Conservation (phyloP, 2,113 vertebrate species). For the Smithornis capensis region DNA sequence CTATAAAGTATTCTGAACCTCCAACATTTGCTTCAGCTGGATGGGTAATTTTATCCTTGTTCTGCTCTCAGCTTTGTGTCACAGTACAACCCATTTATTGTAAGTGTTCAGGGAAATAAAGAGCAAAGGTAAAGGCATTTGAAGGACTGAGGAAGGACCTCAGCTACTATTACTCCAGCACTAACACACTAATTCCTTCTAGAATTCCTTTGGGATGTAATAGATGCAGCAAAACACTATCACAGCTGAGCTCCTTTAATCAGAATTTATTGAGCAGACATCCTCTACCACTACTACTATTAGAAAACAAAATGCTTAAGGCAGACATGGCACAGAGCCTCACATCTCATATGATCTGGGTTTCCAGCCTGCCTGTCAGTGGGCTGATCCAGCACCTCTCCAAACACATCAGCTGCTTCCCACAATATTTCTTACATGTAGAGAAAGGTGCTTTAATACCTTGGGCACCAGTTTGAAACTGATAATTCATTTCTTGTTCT, state of each 20-base stretch:
- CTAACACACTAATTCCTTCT: neutral
- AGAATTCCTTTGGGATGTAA: neutral
- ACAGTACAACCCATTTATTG: neutral
- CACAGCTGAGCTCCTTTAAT: neutral
- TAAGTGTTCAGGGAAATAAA: neutral
- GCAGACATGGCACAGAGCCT: neutral
- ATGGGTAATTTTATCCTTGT: neutral
- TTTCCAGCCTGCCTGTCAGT: neutral
- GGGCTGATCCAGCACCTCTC: neutral
- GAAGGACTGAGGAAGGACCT: neutral
- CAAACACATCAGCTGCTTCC: neutral
- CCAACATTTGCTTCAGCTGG: neutral
- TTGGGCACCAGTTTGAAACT: neutral
- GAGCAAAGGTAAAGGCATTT: neutral
- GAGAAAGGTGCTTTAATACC: neutral
- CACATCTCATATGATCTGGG: neutral
- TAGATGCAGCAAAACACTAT: neutral
- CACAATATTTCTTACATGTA: neutral
- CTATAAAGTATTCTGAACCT: neutral
- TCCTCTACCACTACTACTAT: neutral
- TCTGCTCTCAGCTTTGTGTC: neutral
- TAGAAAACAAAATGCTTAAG: neutral
- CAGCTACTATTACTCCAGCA: neutral
- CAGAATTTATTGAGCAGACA: neutral
- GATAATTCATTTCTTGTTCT: neutral